phyloP scores from a whole-genome alignment of 2,888 invertebrate species.

The Tryphoninae sp. region DNA sequence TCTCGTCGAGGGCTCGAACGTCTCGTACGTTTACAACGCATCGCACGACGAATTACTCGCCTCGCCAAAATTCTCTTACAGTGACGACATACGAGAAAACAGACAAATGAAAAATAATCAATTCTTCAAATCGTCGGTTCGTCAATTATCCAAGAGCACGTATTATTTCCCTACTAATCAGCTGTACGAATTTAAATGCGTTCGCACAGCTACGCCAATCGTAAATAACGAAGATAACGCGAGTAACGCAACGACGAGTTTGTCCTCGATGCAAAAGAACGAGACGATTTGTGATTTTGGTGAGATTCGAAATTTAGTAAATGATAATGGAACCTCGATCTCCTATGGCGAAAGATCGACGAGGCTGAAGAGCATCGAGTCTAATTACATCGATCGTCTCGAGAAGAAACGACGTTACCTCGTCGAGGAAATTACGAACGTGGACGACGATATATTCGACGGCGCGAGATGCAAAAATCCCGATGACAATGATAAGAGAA shows the following conservation, averaged over 20 bases:
- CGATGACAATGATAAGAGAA: constrained; percentile 79
- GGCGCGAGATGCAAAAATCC: constrained; percentile 73
- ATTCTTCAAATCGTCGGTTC: constrained; percentile 83
- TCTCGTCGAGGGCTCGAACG: constrained; percentile 63
- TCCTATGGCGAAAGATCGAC: constrained; percentile 66
- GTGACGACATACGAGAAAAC: constrained; percentile 82
- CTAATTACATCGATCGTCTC: constrained; percentile 67
- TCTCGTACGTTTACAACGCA: constrained; percentile 80
- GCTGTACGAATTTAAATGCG: constrained; percentile 79
- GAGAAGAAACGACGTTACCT: constrained; percentile 66
- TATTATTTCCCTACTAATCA: constrained; percentile 86
- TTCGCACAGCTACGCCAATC: neutral
- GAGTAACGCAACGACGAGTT: constrained; percentile 56
- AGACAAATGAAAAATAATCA: constrained; percentile 84
- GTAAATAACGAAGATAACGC: constrained; percentile 49
- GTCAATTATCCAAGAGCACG: constrained; percentile 83
- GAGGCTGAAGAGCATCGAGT: constrained; percentile 65
- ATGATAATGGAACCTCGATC: constrained; percentile 24
- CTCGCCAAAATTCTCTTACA: constrained; percentile 63
- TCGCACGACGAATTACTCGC: constrained; percentile 76
- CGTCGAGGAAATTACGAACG: constrained; percentile 56
- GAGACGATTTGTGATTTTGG: constrained; percentile 49
- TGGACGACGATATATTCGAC: constrained; percentile 65
- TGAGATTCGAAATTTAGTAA: constrained; percentile 39
- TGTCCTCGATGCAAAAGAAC: constrained; percentile 2